Evolutionary conservation across 2,888 invertebrate species (phyloP).

Genomic region (Platerodrilus igneus): DNA sequence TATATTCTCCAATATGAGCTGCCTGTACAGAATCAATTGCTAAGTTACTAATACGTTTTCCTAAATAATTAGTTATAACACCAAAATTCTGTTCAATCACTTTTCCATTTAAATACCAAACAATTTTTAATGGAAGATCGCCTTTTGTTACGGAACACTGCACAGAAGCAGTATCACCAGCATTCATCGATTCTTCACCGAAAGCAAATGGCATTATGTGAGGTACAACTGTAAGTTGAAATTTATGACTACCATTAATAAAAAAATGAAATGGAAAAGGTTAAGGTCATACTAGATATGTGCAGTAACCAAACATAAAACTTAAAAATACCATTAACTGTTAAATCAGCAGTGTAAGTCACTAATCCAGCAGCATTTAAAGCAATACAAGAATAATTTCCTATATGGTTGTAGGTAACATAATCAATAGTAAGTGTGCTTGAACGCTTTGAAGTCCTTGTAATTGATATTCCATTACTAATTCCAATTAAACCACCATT

Average conservation of each 20-base stretch:
- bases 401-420: conserved; percentile 48
- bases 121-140: conserved; percentile 64
- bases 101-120: conserved; percentile 64
- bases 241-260: no score
- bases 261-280: no score
- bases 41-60: conserved; percentile 62
- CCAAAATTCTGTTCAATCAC: conserved; percentile 56
- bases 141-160: conserved; percentile 73
- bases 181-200: conserved; percentile 69
- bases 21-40: conserved; percentile 70
- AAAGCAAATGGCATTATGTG: conserved; percentile 69
- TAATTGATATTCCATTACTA: conserved; percentile 44
- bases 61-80: conserved; percentile 58
- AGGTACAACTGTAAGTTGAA: conserved; percentile 55
- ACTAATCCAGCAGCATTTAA: conserved; percentile 49
- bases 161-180: conserved; percentile 69
- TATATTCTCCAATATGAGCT: conserved; percentile 69
- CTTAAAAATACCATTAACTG: conserved; percentile 53
- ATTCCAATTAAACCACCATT: conserved; percentile 48
- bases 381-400: conserved; percentile 51
- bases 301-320: no score
- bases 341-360: conserved; percentile 47
- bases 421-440: conserved; percentile 51
- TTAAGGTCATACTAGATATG: no score
- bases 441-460: conserved; percentile 46